Evolutionary conservation across 2,888 invertebrate species (phyloP).

Genomic region (Metallyticus violacea): DNA sequence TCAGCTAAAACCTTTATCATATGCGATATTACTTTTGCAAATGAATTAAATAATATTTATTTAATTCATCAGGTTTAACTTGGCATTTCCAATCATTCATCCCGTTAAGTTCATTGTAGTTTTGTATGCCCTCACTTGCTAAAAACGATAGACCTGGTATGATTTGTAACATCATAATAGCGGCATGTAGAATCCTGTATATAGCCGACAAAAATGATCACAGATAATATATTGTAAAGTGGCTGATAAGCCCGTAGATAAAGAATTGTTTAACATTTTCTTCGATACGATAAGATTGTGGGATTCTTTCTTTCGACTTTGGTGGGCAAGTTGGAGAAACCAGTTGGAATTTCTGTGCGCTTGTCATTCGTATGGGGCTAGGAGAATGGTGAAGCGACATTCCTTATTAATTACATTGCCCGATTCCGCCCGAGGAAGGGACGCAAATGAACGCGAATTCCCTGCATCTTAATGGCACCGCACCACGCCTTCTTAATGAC

Average conservation of each 20-base stretch:
- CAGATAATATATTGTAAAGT: background rate
- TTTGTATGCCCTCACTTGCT: no score
- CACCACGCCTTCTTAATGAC: slow-evolving; percentile 14
- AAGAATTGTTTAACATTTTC: background rate
- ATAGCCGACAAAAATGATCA: background rate
- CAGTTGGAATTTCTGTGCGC: background rate
- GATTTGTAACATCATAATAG: no score
- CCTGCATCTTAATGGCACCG: slow-evolving; percentile 4
- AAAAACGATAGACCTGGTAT: no score
- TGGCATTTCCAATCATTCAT: no score
- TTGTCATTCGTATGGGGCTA: background rate
- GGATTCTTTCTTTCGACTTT: background rate
- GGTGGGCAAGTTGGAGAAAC: background rate
- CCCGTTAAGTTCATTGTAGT: no score
- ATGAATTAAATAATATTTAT: no score
- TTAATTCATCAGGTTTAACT: no score
- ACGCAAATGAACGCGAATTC: slow-evolving; percentile 14
- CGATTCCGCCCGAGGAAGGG: background rate
- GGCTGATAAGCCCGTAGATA: background rate
- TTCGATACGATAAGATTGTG: background rate
- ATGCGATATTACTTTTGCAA: no score
- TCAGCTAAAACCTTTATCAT: no score
- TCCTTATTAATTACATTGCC: slow-evolving; percentile 28
- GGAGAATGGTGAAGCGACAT: background rate
- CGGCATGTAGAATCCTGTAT: no score